Evolutionary conservation across 2,113 vertebrate genomes (phyloP), one percentile per base, ranked within the genome.

Genomic region (Nibea albiflora): DNA sequence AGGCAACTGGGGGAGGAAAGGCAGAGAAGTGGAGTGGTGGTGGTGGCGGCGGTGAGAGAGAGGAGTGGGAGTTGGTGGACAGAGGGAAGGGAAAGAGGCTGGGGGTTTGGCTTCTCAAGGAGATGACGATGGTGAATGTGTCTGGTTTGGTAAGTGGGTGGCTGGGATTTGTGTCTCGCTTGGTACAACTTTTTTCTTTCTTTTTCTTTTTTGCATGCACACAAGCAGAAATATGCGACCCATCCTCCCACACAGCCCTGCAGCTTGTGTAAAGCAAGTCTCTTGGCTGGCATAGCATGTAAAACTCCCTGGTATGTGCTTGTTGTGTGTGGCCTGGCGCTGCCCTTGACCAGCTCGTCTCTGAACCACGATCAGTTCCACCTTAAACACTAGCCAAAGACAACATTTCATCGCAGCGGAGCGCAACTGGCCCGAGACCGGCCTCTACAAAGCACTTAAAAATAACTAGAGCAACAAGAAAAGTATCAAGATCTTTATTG

Each of bases 271-370:
- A 67, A 73, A 84, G 81, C 85, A 47, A 76, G 70, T 65, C 74
- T 89, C 79, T 89, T 90, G 85, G 88, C 86, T 87, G 87, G 82
- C 77, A 71, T 39, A 22, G 75, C 77, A 80, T 87, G 84, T 83
- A 88, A 79, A 89, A 49, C 77, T 84, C 70, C 67, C 85, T 73
- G 90, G 89, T 91, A 90, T 91, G 90, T 75, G 86, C 78, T 85
- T 88, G 88, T 87, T 85, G 91, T 90, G 88, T 90, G 90, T 85
- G 90, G 88, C 89, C 85, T 79, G 87, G 72, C 88, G 56, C 85
- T 90, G 90, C 77, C 88, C 84, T 87, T 50, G 60, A 86, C 88
- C 92, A 73, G 80, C 81, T 85, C 61, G 76, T 77, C 85, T 85
- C 83, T 82, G 77, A 85, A 77, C 87, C 83, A 1, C 65, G 61